phyloP scores from a whole-genome alignment of 2,888 invertebrate species.

The Cheilosia urbana region DNA sequence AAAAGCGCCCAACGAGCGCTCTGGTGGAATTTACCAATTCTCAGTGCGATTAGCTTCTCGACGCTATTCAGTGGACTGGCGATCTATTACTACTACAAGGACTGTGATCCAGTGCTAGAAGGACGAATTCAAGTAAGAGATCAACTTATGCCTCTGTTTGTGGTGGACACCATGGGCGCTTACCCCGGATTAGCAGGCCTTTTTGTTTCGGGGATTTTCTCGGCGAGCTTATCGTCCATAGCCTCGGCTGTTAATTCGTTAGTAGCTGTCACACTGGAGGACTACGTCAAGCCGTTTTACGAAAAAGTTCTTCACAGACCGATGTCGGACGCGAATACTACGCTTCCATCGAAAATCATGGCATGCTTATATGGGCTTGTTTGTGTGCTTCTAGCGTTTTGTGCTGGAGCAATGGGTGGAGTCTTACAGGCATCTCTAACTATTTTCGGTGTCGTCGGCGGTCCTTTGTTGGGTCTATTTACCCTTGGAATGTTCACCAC shows the following conservation, averaged over 20 bases:
- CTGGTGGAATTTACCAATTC: constrained; percentile 93
- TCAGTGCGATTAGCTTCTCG: constrained; percentile 88
- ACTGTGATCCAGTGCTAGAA: constrained; percentile 91
- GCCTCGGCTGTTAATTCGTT: constrained; percentile 96
- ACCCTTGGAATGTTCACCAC: constrained; percentile 93
- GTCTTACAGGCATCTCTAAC: constrained; percentile 93
- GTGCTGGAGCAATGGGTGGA: constrained; percentile 92
- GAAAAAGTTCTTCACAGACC: constrained; percentile 82
- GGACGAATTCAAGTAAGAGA: constrained; percentile 88
- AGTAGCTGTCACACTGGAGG: constrained; percentile 94
- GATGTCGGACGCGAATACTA: constrained; percentile 83
- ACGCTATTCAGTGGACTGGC: constrained; percentile 92
- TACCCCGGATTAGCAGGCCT: constrained; percentile 93
- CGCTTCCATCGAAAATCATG: constrained; percentile 87
- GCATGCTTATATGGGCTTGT: constrained; percentile 90
- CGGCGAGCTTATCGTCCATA: constrained; percentile 95
- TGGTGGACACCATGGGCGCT: constrained; percentile 89
- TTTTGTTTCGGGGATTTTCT: constrained; percentile 96
- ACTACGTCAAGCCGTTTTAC: constrained; percentile 89
- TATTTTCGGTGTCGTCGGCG: constrained; percentile 94
- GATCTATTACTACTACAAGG: constrained; percentile 92
- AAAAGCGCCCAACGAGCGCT: constrained; percentile 89
- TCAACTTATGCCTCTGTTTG: constrained; percentile 92
- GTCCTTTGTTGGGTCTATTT: constrained; percentile 92
- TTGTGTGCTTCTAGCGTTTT: constrained; percentile 92